These are phyloP conservation scores for Dendroctonus valens DNA, from an alignment of 1,140 invertebrate genomes.

Conservation along the genomic window DNA sequence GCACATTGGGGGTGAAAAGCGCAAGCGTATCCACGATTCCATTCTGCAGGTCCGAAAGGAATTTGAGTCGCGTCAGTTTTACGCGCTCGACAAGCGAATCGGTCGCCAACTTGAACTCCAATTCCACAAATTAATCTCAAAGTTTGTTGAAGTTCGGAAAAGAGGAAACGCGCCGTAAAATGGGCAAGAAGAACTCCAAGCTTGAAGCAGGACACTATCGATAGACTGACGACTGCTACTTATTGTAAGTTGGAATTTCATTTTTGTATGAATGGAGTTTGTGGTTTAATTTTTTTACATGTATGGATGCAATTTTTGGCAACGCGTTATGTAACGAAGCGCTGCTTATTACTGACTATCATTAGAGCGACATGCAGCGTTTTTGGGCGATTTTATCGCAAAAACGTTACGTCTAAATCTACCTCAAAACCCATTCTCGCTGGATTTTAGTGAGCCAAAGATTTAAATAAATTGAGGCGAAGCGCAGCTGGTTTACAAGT, in stretches of 20 bases:
- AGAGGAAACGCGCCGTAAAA: constrained; percentile 42
- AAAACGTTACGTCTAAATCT: too few relatives aligned
- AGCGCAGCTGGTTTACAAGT: too few relatives aligned
- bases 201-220: constrained; percentile 90
- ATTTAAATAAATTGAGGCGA: too few relatives aligned
- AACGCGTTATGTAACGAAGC: too few relatives aligned
- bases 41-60: constrained; percentile 6
- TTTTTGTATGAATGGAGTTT: too few relatives aligned
- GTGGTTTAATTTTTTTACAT: too few relatives aligned
- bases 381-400: too few relatives aligned
- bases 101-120: background rate
- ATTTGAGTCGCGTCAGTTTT: background rate
- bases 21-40: background rate
- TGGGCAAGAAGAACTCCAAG: constrained; percentile 91
- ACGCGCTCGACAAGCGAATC: background rate
- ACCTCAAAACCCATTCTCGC: too few relatives aligned
- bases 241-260: constrained; percentile 74
- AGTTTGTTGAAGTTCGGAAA: constrained; percentile 1
- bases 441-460: too few relatives aligned
- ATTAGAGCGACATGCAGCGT: too few relatives aligned
- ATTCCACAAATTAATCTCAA: background rate
- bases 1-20: background rate
- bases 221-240: constrained; percentile 81
- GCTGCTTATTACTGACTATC: too few relatives aligned
- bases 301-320: too few relatives aligned